These are phyloP conservation scores for Halcyon senegalensis DNA, from an alignment of 2,113 vertebrate genomes.

Conservation along the genomic window DNA sequence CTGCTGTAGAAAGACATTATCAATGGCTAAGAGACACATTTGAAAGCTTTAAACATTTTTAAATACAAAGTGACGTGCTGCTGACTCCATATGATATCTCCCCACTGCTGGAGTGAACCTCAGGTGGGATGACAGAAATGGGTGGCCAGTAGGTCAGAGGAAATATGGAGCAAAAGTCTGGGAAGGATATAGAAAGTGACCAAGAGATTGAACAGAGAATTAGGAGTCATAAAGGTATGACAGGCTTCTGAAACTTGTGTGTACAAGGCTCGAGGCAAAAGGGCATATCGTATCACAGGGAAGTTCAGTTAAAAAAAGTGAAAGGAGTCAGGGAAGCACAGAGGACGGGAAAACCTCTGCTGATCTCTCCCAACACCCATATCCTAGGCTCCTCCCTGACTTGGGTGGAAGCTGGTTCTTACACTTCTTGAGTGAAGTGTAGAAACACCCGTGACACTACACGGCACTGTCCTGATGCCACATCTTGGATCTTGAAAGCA, in stretches of 20 bases:
- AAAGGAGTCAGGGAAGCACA: background rate
- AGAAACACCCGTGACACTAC: background rate
- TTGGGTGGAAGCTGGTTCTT: background rate
- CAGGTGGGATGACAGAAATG: background rate
- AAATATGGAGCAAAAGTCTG: background rate
- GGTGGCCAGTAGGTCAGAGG: background rate
- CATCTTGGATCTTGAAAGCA: background rate
- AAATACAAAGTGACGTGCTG: background rate
- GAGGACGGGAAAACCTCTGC: background rate
- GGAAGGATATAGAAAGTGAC: background rate
- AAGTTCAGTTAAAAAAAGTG: background rate
- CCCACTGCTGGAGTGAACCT: background rate
- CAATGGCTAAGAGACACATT: background rate
- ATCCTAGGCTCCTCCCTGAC: background rate
- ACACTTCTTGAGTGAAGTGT: background rate
- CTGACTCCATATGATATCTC: background rate
- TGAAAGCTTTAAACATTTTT: background rate
- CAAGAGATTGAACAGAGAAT: background rate
- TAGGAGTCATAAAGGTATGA: background rate
- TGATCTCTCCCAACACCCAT: background rate
- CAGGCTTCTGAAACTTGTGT: background rate
- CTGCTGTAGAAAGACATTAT: background rate
- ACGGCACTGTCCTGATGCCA: background rate
- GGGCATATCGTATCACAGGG: background rate
- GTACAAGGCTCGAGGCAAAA: background rate